phyloP scores from a whole-genome alignment of 2,113 vertebrate genomes.

The Mixornis gularis region DNA sequence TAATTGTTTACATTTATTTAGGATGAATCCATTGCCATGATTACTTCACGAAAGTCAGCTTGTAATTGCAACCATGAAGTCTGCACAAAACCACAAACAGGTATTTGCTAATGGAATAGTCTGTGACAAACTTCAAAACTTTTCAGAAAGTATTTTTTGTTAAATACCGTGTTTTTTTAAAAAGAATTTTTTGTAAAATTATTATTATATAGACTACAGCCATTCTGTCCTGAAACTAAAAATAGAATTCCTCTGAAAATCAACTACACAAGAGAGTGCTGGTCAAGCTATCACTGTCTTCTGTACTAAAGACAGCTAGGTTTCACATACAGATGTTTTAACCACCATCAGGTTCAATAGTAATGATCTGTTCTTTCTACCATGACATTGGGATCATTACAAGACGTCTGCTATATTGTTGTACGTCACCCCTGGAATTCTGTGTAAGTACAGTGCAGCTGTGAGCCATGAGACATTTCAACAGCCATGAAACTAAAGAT shows the following conservation, averaged over 20 bases:
- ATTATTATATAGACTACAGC: neutral
- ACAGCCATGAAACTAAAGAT: neutral
- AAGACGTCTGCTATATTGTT: neutral
- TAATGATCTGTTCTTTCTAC: neutral
- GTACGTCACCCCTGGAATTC: neutral
- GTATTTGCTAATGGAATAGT: neutral
- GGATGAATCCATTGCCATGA: rapidly evolving
- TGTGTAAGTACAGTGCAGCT: rapidly evolving
- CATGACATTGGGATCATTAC: neutral
- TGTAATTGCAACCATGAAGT: neutral
- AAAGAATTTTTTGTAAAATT: neutral
- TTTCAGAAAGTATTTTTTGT: neutral
- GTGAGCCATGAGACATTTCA: neutral
- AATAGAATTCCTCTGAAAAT: neutral
- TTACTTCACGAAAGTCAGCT: neutral
- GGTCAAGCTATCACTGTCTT: neutral
- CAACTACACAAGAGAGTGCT: neutral
- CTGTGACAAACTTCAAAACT: neutral
- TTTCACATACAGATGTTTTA: neutral
- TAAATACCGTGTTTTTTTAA: neutral
- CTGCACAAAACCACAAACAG: neutral
- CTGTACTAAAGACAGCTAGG: neutral
- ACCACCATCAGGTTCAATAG: neutral
- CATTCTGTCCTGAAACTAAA: neutral
- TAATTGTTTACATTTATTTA: neutral